phyloP scores from a whole-genome alignment of 2,113 vertebrate species.

The Lagopus leucura region DNA sequence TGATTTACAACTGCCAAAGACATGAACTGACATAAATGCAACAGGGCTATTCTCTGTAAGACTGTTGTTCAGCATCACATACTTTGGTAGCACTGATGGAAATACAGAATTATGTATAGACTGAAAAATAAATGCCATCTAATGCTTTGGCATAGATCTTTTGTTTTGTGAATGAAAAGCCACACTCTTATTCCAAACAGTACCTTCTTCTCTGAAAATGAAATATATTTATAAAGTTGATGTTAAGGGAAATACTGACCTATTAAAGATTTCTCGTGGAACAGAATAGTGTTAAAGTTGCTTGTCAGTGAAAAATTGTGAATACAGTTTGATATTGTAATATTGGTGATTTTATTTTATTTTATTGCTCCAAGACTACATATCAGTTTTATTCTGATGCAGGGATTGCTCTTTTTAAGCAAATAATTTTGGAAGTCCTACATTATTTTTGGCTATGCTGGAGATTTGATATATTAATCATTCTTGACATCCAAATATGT shows the following conservation, averaged over 20 bases:
- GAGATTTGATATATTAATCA: not conserved
- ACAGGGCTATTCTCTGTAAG: not conserved
- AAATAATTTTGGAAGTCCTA: not conserved
- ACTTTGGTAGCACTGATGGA: not conserved
- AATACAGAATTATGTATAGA: not conserved
- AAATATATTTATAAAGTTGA: not conserved
- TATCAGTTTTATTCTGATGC: not conserved
- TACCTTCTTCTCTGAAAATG: not conserved
- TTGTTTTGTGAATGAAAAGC: not conserved
- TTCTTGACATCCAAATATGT: not conserved
- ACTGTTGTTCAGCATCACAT: not conserved
- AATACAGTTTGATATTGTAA: not conserved
- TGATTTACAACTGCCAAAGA: not conserved
- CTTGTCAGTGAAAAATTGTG: not conserved
- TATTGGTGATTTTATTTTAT: not conserved
- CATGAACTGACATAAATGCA: not conserved
- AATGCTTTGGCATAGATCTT: not conserved
- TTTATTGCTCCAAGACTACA: not conserved
- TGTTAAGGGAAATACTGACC: not conserved
- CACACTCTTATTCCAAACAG: not conserved
- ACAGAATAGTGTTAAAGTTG: not conserved
- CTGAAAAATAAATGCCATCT: conserved; percentile 7
- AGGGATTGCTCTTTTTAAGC: not conserved
- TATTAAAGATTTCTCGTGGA: not conserved
- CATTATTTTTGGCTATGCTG: not conserved